Percentiles rank a stretch among this genome's conserved stretches.
Evolutionary conservation across 92 coral and sea anemone species (phyloP).

Genomic region (Virgularia gustaviana): DNA sequence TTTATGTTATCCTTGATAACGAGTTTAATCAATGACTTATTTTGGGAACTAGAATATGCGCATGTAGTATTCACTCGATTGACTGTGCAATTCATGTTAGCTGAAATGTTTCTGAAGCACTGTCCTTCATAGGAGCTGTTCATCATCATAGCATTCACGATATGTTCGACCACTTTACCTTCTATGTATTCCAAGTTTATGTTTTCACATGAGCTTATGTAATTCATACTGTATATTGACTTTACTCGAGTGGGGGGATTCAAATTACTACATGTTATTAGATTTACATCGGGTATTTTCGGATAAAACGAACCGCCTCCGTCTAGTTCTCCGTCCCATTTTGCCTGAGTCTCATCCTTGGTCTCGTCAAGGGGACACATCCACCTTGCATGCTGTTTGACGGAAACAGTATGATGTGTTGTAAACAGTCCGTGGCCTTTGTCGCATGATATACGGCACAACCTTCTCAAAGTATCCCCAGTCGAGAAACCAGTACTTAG

Average conservation of each 20-base stretch:
- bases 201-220: constrained; percentile 8
- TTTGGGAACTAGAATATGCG: not conserved
- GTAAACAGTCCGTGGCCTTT: too few species aligned
- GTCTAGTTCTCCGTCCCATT: too few species aligned
- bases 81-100: constrained; percentile 13
- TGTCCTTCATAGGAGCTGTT: not conserved
- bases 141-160: not conserved
- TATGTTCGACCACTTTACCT: constrained; percentile 1
- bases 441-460: not conserved
- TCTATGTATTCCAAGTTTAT: not conserved
- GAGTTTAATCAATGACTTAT: not conserved
- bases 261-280: not conserved
- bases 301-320: too few species aligned
- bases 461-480: not conserved
- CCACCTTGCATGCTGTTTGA: too few species aligned
- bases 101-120: constrained; percentile 2
- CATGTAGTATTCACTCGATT: constrained; percentile 5
- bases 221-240: constrained; percentile 1
- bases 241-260: not conserved
- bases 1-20: not conserved
- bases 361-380: too few species aligned
- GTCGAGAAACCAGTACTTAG: not conserved
- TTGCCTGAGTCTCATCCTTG: too few species aligned
- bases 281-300: too few species aligned
- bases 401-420: too few species aligned